A percentile compares a stretch with the other conserved stretches of the same genome.
Conservation (phyloP, 2,888 invertebrate species). For the Hemithea aestivaria region DNA sequence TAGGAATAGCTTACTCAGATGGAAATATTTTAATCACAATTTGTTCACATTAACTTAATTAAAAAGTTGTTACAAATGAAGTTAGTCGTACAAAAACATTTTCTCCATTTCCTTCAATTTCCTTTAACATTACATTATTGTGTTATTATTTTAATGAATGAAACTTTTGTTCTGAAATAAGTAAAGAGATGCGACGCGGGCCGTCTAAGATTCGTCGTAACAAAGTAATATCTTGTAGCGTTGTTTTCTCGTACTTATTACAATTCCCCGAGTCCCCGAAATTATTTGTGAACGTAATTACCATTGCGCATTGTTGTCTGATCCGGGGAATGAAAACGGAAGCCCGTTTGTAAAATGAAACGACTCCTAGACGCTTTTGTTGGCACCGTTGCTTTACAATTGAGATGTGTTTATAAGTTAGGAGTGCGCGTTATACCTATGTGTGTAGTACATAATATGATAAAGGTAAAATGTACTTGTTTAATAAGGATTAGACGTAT, state of each 20-base stretch:
- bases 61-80: no score
- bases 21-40: no score
- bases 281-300: conserved; percentile 55
- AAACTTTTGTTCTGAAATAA: conserved; percentile 33
- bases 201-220: conserved; percentile 29
- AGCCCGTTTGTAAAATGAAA: conserved; percentile 41
- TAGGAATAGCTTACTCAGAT: no score
- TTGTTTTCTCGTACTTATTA: conserved; percentile 23
- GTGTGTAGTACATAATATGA: no score
- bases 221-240: conserved; percentile 38
- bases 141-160: conserved; percentile 13
- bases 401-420: conserved; percentile 6
- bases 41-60: no score
- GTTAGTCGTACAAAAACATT: no score
- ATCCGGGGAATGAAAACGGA: conserved; percentile 44
- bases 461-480: no score
- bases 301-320: conserved; percentile 46
- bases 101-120: not conserved
- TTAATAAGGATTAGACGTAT: no score
- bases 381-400: conserved; percentile 14
- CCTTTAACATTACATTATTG: conserved; percentile 1
- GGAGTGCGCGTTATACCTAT: no score
- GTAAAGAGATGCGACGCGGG: conserved; percentile 24
- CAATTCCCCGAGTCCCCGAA: conserved; percentile 32
- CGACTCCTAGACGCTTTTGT: conserved; percentile 29